These are phyloP conservation scores for Ancistrus triradiatus DNA, from an alignment of 2,113 vertebrate species.

Conservation along the genomic window DNA sequence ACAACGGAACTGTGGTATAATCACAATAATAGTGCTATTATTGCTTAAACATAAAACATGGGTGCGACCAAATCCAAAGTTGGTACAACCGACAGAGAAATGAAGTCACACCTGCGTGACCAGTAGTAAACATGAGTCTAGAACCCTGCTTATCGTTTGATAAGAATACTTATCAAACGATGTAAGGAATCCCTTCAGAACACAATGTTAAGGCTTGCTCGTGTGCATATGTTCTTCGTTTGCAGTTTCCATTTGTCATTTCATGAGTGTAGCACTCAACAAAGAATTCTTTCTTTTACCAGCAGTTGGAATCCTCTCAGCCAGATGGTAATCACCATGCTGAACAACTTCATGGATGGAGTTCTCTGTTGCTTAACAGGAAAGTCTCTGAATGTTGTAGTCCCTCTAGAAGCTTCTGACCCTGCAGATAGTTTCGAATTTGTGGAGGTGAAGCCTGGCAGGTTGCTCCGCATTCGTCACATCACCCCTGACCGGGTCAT, in stretches of 20 bases:
- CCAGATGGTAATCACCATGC: slow-evolving; percentile 70
- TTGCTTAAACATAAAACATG: too few species aligned
- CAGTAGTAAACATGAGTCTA: too few species aligned
- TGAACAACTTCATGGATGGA: slow-evolving; percentile 80
- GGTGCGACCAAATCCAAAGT: too few species aligned
- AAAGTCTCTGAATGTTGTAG: slow-evolving; percentile 76
- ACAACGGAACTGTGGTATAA: too few species aligned
- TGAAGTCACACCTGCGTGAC: too few species aligned
- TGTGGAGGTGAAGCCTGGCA: slow-evolving; percentile 90
- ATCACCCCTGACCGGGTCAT: slow-evolving; percentile 57
- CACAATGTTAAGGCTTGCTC: too few species aligned
- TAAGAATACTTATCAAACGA: too few species aligned
- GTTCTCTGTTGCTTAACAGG: slow-evolving; percentile 88
- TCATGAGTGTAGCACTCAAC: not conserved
- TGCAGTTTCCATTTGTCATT: not conserved
- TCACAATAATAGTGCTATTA: too few species aligned
- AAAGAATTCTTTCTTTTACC: not conserved
- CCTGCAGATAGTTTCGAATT: slow-evolving; percentile 83
- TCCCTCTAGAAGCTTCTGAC: slow-evolving; percentile 76
- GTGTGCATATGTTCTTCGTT: too few species aligned
- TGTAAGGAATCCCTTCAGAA: too few species aligned
- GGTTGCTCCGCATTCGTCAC: slow-evolving; percentile 82
- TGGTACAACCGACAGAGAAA: too few species aligned
- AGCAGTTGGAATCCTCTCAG: not conserved
- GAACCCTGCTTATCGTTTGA: too few species aligned